These are phyloP conservation scores for Corapipo altera DNA, from an alignment of 2,113 vertebrate species.

Conservation along the genomic window DNA sequence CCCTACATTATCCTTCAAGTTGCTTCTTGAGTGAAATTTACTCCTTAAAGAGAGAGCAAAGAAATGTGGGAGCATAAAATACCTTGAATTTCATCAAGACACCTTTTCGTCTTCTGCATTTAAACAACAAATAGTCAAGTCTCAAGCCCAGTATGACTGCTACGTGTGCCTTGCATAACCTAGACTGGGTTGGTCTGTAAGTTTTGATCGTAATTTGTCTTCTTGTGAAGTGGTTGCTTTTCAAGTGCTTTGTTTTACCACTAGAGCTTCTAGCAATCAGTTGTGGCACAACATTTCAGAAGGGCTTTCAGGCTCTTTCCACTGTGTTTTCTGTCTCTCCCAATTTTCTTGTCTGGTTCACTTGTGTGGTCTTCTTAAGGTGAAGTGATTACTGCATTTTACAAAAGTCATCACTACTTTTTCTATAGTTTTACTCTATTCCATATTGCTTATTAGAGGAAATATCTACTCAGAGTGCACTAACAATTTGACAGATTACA, in stretches of 20 bases:
- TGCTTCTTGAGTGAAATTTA: not conserved
- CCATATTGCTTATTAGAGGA: not conserved
- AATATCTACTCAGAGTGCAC: not conserved
- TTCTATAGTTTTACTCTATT: not conserved
- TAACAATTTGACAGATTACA: not conserved
- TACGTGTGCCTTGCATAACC: not conserved
- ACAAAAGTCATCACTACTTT: not conserved
- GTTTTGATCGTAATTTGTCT: not conserved
- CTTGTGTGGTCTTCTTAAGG: not conserved
- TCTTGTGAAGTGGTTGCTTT: not conserved
- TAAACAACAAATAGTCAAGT: not conserved
- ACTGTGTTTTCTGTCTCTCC: not conserved
- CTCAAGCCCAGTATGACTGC: not conserved
- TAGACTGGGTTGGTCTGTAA: not conserved
- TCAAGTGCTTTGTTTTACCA: not conserved
- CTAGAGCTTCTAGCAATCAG: not conserved
- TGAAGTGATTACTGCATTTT: not conserved
- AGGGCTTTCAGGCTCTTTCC: not conserved
- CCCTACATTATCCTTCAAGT: not conserved
- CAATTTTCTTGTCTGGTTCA: not conserved
- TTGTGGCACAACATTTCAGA: not conserved
- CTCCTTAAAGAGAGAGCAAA: not conserved
- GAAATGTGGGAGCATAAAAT: not conserved
- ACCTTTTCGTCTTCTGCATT: not conserved
- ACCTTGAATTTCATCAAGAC: not conserved